Evolutionary conservation across 2,888 invertebrate genomes (phyloP).

Genomic region (Troides oblongomaculatus): DNA sequence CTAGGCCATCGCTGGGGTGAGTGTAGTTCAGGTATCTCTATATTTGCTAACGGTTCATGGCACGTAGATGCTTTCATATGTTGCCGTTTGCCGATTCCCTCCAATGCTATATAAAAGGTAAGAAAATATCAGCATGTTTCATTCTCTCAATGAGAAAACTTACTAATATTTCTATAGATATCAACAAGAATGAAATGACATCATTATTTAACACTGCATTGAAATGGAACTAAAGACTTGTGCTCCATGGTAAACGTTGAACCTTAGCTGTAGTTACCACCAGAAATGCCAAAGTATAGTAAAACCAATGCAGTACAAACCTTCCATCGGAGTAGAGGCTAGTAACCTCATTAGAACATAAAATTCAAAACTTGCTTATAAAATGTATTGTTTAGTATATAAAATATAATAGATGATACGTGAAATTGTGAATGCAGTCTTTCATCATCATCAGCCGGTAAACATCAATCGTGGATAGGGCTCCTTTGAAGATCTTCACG

Average conservation of each 20-base stretch:
- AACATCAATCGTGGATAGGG: too few species aligned
- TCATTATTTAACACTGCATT: background rate
- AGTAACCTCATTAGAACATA: too few species aligned
- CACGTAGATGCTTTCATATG: background rate
- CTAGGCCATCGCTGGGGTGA: constrained; percentile 60
- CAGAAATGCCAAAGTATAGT: background rate
- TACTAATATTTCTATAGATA: background rate
- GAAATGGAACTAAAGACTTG: too few species aligned
- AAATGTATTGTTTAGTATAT: too few species aligned
- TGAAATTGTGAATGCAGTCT: too few species aligned
- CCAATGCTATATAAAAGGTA: background rate
- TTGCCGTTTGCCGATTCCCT: background rate
- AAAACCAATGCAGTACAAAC: background rate
- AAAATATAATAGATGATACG: too few species aligned
- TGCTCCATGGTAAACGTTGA: too few species aligned
- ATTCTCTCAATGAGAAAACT: background rate
- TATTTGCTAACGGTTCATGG: constrained; percentile 33
- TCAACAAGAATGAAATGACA: background rate
- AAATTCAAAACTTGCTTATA: too few species aligned
- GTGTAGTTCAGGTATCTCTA: constrained; percentile 35
- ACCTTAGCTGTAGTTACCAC: background rate
- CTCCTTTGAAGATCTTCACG: too few species aligned
- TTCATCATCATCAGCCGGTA: too few species aligned
- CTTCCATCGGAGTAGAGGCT: background rate
- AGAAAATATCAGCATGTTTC: background rate